A percentile compares a stretch with the other conserved stretches of the same genome.
Conservation (phyloP, 2,113 vertebrate species). For the Chaenocephalus aceratus region DNA sequence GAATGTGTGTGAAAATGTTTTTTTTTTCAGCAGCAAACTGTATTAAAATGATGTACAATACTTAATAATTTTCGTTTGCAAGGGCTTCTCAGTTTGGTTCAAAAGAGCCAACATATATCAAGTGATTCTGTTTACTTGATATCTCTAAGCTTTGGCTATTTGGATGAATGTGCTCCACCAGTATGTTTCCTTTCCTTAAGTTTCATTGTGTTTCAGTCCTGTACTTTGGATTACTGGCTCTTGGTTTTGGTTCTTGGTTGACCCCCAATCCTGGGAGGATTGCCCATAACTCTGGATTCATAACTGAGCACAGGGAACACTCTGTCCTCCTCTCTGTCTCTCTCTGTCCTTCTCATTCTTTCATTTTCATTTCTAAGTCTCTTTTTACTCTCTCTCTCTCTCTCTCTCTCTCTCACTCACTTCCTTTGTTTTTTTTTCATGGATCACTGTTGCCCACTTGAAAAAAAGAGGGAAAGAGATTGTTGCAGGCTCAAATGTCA, state of each 20-base stretch:
- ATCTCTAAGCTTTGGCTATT: neutral
- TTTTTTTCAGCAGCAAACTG: too few relatives aligned
- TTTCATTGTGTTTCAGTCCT: slow-evolving; percentile 22
- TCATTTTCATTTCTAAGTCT: slow-evolving; percentile 27
- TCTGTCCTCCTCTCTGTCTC: slow-evolving; percentile 52
- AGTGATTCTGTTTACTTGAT: slow-evolving; percentile 2
- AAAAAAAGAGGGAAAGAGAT: neutral
- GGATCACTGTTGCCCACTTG: slow-evolving; percentile 13
- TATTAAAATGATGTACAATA: too few relatives aligned
- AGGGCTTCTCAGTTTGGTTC: neutral
- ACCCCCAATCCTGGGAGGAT: slow-evolving; percentile 49
- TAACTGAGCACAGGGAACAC: slow-evolving; percentile 61
- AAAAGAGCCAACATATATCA: neutral
- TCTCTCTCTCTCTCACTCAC: slow-evolving; percentile 16
- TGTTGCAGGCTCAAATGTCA: slow-evolving; percentile 66
- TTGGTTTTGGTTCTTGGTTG: slow-evolving; percentile 43
- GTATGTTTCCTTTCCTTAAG: slow-evolving; percentile 1
- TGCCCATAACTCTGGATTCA: slow-evolving; percentile 51
- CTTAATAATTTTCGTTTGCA: neutral
- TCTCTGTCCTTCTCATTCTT: slow-evolving; percentile 11
- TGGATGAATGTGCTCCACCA: slow-evolving; percentile 4
- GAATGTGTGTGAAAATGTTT: neutral
- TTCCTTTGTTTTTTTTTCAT: slow-evolving; percentile 42
- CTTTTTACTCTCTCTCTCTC: slow-evolving; percentile 12
- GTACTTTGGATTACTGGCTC: slow-evolving; percentile 37